Evolutionary conservation across 2,113 vertebrate genomes (phyloP), one percentile per base, ranked within the genome.

Genomic region (Anser cygnoides): DNA sequence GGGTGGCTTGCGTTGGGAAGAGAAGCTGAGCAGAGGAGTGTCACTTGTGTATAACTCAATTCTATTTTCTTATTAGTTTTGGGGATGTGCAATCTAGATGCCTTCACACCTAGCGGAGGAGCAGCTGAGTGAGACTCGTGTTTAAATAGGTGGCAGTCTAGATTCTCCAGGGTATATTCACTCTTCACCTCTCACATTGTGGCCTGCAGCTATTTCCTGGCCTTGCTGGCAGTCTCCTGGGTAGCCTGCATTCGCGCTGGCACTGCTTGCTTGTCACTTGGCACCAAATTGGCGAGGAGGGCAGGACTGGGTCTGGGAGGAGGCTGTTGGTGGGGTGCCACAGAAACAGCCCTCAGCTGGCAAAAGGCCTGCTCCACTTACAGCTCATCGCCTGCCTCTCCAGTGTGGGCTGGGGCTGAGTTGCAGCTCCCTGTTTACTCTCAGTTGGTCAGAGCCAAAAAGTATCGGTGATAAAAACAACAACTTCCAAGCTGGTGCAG

Each of bases 351-450:
- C 39, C 33, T 85, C 41, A 35, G 31, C 6, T 54, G 41, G 54
- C 18, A 26, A 8, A 3, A 50, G 25, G 12, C 41, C 19, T 28
- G 18, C 3, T 84, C 28, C 16, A 10, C 16, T 33, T 72, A 7
- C 0, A 50, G 25, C 28, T 70, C 33, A 25, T 13, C 23, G 8
- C 21, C 22, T 50, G n/a, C 21, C 13, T 58, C 19, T 66, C 28
- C 46, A 44, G 17, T 14, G 52, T 25, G 9, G 0, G 0, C 22
- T 65, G 55, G n/a, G 6, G 13, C 28, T 76, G 20, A 62, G 28
- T 62, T 81, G 46, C 39, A 43, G 41, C 25, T 65, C 37, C 10
- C 37, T 77, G 8, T 59, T 89, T 81, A 59, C 21, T 74, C 43
- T 94, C 57, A 44, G 0, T 23, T 71, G 20, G 25, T 46, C 33